Evolutionary conservation across 1,140 invertebrate genomes (phyloP).

Genomic region (Scaptomyza hsui): DNA sequence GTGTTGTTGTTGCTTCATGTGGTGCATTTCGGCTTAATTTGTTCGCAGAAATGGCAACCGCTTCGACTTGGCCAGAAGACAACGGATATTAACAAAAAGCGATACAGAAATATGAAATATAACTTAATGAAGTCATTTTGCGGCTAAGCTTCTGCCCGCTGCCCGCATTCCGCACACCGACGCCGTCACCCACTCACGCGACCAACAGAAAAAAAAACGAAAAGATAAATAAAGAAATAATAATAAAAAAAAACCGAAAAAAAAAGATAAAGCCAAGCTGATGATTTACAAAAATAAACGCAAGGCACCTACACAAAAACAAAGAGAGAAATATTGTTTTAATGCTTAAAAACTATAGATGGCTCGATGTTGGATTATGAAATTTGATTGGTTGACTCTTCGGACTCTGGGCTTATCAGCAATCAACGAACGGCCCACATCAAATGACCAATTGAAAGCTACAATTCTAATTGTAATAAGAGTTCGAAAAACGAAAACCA

Average conservation of each 20-base stretch:
- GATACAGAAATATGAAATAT: slow-evolving; percentile 61
- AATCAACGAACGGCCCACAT: slow-evolving; percentile 27
- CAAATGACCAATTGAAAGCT: slow-evolving; percentile 35
- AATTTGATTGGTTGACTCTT: slow-evolving; percentile 8
- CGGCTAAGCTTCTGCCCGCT: slow-evolving; percentile 55
- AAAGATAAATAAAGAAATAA: slow-evolving; percentile 42
- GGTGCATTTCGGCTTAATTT: slow-evolving; percentile 75
- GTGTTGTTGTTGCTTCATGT: slow-evolving; percentile 33
- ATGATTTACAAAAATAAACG: slow-evolving; percentile 55
- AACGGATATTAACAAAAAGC: slow-evolving; percentile 10
- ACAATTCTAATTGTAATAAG: slow-evolving; percentile 43
- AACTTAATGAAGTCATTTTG: slow-evolving; percentile 81
- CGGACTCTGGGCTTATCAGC: slow-evolving; percentile 32
- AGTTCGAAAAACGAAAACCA: slow-evolving; percentile 21
- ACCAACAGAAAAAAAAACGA: too few relatives aligned
- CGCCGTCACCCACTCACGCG: slow-evolving; percentile 42
- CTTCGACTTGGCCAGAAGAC: slow-evolving; percentile 7
- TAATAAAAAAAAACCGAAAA: too few relatives aligned
- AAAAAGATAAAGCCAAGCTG: slow-evolving; percentile 17
- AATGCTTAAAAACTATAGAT: background rate
- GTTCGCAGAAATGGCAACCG: slow-evolving; percentile 63
- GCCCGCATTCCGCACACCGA: slow-evolving; percentile 21
- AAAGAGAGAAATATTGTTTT: slow-evolving; percentile 4
- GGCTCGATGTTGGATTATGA: slow-evolving; percentile 4
- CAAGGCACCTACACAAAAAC: slow-evolving; percentile 39